phyloP scores from a whole-genome alignment of 2,113 vertebrate genomes.

The Apodemus speciosus region DNA sequence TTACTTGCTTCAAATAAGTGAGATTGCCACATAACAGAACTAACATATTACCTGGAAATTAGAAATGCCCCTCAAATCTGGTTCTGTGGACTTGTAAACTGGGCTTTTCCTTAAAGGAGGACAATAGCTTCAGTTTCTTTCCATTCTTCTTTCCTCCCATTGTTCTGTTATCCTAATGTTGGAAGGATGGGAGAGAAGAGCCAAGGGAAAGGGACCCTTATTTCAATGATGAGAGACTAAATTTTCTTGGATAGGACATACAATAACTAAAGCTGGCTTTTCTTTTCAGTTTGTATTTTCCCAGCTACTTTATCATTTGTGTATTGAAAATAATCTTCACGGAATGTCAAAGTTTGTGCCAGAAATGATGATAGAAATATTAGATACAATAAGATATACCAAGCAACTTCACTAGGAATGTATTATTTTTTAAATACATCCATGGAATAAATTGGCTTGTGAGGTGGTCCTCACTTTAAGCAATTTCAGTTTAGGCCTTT shows the following conservation, averaged over 20 bases:
- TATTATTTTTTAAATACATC: conserved; percentile 39
- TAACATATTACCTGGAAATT: conserved; percentile 14
- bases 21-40: neutral
- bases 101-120: neutral
- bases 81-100: neutral
- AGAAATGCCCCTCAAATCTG: neutral
- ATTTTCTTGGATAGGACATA: neutral
- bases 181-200: neutral
- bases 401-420: neutral
- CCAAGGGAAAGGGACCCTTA: neutral
- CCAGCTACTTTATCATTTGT: neutral
- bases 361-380: neutral
- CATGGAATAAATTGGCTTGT: neutral
- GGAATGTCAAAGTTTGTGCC: neutral
- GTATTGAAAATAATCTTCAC: conserved; percentile 15
- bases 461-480: conserved; percentile 6
- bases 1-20: conserved; percentile 33
- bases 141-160: neutral
- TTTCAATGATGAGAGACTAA: conserved; percentile 1
- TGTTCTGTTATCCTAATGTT: conserved; percentile 17
- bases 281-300: conserved; percentile 30
- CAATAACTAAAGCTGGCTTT: neutral
- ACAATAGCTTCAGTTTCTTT: neutral
- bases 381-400: neutral
- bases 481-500: neutral